phyloP scores from a whole-genome alignment of 2,113 vertebrate species.

The Acanthochromis polyacanthus region DNA sequence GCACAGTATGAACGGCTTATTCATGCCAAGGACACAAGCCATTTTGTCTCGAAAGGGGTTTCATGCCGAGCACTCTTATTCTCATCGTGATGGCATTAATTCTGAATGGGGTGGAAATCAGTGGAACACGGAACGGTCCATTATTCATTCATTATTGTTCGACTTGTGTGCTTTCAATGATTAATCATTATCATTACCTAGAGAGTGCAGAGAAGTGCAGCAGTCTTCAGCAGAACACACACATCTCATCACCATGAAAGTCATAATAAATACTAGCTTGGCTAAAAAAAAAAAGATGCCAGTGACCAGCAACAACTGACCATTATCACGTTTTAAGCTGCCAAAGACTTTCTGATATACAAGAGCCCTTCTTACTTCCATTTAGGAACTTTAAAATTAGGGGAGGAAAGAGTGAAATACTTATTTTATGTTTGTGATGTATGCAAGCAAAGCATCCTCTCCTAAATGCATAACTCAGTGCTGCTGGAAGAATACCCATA shows the following conservation, averaged over 20 bases:
- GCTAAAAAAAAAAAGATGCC: slow-evolving; percentile 37
- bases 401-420: background rate
- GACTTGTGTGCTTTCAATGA: slow-evolving; percentile 61
- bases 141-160: slow-evolving; percentile 68
- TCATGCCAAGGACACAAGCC: slow-evolving; percentile 31
- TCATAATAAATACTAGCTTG: slow-evolving; percentile 51
- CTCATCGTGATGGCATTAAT: slow-evolving; percentile 53
- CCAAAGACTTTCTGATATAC: slow-evolving; percentile 48
- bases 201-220: slow-evolving; percentile 44
- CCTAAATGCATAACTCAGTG: background rate
- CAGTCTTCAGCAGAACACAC: slow-evolving; percentile 42
- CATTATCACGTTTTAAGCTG: slow-evolving; percentile 35
- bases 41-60: slow-evolving; percentile 40
- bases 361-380: slow-evolving; percentile 9
- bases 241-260: slow-evolving; percentile 59
- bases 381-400: slow-evolving; percentile 25
- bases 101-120: slow-evolving; percentile 49
- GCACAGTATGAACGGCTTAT: background rate
- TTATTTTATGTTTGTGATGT: background rate
- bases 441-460: background rate
- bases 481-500: background rate
- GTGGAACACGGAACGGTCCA: slow-evolving; percentile 57
- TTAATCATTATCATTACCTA: slow-evolving; percentile 65
- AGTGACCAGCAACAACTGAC: slow-evolving; percentile 17
- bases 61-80: slow-evolving; percentile 33